Percentiles rank a stretch among this genome's conserved stretches.
Evolutionary conservation across 1,140 invertebrate genomes (phyloP).

Genomic region (Dreissena polymorpha): DNA sequence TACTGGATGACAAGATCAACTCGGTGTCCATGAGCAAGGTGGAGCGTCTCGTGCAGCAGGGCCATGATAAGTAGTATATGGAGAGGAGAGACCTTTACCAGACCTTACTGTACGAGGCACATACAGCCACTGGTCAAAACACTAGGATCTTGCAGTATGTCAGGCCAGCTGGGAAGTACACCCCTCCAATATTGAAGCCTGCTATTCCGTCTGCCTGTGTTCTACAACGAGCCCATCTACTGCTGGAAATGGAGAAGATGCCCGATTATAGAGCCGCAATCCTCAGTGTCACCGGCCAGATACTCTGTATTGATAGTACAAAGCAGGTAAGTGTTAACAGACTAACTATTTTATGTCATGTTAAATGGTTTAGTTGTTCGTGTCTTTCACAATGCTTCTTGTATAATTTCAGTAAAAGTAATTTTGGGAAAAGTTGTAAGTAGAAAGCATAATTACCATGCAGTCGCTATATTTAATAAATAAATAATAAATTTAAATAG

Average conservation of each 20-base stretch:
- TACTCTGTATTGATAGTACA: conserved; percentile 10
- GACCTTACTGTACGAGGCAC: conserved; percentile 3
- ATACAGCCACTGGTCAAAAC: not conserved
- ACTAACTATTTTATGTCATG: too few relatives aligned
- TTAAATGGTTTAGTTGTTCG: too few relatives aligned
- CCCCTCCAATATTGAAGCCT: not conserved
- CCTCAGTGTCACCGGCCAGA: not conserved
- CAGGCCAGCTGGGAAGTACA: not conserved
- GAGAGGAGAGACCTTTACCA: not conserved
- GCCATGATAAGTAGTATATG: conserved; percentile 2
- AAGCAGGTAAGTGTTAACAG: not conserved
- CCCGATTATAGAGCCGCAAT: not conserved
- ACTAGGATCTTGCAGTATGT: not conserved
- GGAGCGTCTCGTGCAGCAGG: not conserved
- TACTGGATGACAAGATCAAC: not conserved
- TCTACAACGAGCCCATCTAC: not conserved
- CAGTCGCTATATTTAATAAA: too few relatives aligned
- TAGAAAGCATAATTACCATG: too few relatives aligned
- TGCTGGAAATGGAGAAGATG: conserved; percentile 6
- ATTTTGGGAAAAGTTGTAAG: too few relatives aligned
- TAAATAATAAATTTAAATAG: too few relatives aligned
- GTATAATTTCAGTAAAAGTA: too few relatives aligned
- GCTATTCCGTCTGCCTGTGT: not conserved
- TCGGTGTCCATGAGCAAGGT: not conserved
- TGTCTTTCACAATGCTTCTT: too few relatives aligned